Evolutionary conservation across 2,888 invertebrate species (phyloP).

Genomic region (Acheta domesticus): DNA sequence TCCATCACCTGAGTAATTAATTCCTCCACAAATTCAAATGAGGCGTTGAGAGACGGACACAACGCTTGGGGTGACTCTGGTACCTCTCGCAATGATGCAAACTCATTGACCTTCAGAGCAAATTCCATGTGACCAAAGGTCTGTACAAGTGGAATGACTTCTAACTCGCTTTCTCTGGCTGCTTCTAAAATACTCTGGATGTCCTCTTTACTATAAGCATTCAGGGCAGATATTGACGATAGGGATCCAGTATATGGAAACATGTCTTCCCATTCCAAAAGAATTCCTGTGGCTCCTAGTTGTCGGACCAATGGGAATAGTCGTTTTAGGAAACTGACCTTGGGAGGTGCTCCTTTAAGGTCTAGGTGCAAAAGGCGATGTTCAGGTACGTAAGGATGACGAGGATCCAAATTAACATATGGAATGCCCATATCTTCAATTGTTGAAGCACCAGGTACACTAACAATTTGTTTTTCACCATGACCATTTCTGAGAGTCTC

Average conservation of each 20-base stretch:
- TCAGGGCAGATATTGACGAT: conserved; percentile 54
- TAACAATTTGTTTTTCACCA: too few relatives aligned
- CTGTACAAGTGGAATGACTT: conserved; percentile 71
- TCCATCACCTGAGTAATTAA: conserved; percentile 58
- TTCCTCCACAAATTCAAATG: conserved; percentile 59
- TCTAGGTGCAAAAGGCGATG: conserved; percentile 66
- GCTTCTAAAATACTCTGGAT: conserved; percentile 53
- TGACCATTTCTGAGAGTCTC: too few relatives aligned
- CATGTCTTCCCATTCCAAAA: conserved; percentile 79
- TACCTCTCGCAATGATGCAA: conserved; percentile 62
- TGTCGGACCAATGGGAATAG: conserved; percentile 57
- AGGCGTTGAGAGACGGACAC: conserved; percentile 64
- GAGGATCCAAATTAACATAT: conserved; percentile 47
- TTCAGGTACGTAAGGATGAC: conserved; percentile 51
- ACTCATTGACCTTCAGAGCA: conserved; percentile 62
- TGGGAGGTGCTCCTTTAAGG: conserved; percentile 73
- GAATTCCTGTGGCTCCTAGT: conserved; percentile 68
- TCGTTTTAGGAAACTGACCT: conserved; percentile 57
- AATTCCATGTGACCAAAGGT: conserved; percentile 76
- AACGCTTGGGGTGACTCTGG: conserved; percentile 65
- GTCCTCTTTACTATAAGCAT: conserved; percentile 58
- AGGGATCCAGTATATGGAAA: conserved; percentile 67
- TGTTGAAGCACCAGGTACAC: too few relatives aligned
- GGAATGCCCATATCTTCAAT: conserved; percentile 45
- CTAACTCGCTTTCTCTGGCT: conserved; percentile 57